Evolutionary conservation across 2,797 vertebrate genomes (phyloP), one percentile per base, ranked within the genome.

Genomic region (Rachycentron canadum): DNA sequence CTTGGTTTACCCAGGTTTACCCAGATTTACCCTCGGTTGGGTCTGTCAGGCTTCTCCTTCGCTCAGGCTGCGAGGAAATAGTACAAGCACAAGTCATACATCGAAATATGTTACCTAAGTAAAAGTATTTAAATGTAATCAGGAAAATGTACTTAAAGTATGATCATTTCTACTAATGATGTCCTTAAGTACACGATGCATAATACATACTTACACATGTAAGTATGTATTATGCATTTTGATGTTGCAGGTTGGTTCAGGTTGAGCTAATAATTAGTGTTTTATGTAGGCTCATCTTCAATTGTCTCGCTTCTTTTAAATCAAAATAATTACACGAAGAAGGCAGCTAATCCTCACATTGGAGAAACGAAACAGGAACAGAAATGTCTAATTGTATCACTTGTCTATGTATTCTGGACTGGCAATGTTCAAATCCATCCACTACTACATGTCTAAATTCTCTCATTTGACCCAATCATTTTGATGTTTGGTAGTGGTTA

Each of bases 11-110:
- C n/a, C n/a, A n/a, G n/a, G n/a, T n/a, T n/a, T n/a, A n/a, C n/a
- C n/a, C n/a, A 32, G 32, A 32, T 32, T 3, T 0, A 0, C 23
- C 84, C 82, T 69, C 25, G 4, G 14, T 23, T 26, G 2, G 0
- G 58, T 5, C 65, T 85, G 12, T n/a, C 82, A 86, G 86, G 85
- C 30, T 53, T 55, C 23, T 17, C 3, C 3, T 3, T 1, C 21
- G 28, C 45, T 9, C 6, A 13, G 32, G 0, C 25, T n/a, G 7
- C 21, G 3, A 4, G n/a, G 3, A 36, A 14, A 13, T 14, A 32
- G 3, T 32, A 32, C 3, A 3, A 32, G 7, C 32, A 32, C 7
- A 32, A 32, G 32, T 32, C 32, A 32, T 32, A 7, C 32, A 32
- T 32, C 32, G 7, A 32, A 32, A 32, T 7, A 32, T 32, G 3